phyloP scores from a whole-genome alignment of 2,113 vertebrate genomes.

The Lucifuga dentata region DNA sequence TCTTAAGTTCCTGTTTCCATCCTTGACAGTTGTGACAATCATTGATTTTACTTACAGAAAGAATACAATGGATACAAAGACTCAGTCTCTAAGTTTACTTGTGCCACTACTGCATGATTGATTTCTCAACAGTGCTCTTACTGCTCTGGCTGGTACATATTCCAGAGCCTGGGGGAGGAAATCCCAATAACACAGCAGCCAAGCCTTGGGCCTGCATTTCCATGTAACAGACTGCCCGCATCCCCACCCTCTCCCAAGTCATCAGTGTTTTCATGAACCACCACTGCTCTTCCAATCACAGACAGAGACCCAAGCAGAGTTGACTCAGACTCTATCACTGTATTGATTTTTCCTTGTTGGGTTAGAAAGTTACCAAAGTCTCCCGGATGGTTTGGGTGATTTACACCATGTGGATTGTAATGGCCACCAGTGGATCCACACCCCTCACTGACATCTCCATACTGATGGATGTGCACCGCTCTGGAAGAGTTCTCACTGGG shows the following conservation, averaged over 20 bases:
- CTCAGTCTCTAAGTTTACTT: background rate
- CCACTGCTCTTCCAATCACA: slow-evolving; percentile 88
- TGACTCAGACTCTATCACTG: slow-evolving; percentile 70
- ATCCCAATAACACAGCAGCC: slow-evolving; percentile 92
- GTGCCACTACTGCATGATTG: background rate
- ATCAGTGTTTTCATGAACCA: slow-evolving; percentile 89
- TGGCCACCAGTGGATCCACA: slow-evolving; percentile 89
- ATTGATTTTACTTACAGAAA: background rate
- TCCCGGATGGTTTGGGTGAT: slow-evolving; percentile 91
- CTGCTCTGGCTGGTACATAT: slow-evolving; percentile 57
- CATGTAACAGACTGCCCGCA: slow-evolving; percentile 87
- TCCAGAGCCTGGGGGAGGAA: slow-evolving; percentile 78
- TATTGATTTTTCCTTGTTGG: slow-evolving; percentile 82
- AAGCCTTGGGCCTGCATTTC: slow-evolving; percentile 92
- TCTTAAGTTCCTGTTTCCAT: no score
- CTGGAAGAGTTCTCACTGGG: slow-evolving; percentile 49
- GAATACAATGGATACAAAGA: background rate
- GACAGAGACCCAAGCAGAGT: slow-evolving; percentile 83
- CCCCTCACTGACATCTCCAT: slow-evolving; percentile 87
- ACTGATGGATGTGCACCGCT: slow-evolving; percentile 92
- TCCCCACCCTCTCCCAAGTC: slow-evolving; percentile 90
- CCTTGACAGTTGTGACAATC: background rate
- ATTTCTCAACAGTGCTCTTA: slow-evolving; percentile 4
- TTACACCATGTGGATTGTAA: slow-evolving; percentile 86
- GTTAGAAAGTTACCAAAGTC: slow-evolving; percentile 93